phyloP scores from a whole-genome alignment of 2,797 vertebrate species.

The Lepilemur septentrionalis region DNA sequence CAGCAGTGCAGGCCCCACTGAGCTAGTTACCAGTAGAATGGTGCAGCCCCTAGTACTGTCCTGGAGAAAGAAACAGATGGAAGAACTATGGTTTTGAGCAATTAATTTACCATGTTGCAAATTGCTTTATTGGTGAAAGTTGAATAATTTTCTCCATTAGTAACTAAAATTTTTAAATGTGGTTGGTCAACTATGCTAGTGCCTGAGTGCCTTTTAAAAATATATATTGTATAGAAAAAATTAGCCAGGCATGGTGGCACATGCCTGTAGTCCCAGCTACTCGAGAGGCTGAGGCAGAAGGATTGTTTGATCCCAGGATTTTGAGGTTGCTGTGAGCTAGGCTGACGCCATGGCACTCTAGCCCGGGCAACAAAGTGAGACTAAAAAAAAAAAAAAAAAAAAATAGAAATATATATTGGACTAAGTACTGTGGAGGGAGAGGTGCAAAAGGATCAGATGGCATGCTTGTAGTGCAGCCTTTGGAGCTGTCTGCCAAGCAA shows the following conservation, averaged over 20 bases:
- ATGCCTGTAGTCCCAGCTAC: too few species aligned
- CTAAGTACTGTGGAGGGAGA: neutral
- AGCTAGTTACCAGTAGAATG: neutral
- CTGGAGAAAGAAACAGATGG: conserved; percentile 22
- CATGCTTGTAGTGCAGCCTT: neutral
- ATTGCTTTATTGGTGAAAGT: neutral
- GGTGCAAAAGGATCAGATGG: neutral
- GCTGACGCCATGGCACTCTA: too few species aligned
- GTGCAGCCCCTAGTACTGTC: neutral
- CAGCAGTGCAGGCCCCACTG: neutral
- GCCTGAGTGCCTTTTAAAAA: too few species aligned
- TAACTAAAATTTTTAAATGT: neutral
- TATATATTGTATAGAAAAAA: too few species aligned
- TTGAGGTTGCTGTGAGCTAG: too few species aligned
- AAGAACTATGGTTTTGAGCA: neutral
- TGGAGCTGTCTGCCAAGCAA: neutral
- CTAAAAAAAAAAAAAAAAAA: too few species aligned
- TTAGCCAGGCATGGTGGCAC: too few species aligned
- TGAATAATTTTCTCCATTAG: neutral
- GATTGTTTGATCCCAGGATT: too few species aligned
- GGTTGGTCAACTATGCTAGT: neutral
- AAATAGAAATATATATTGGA: neutral
- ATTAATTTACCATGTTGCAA: neutral
- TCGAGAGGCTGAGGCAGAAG: too few species aligned
- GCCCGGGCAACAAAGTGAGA: too few species aligned